phyloP scores from a whole-genome alignment of 1,140 invertebrate genomes.

The Drosophila sulfurigaster region DNA sequence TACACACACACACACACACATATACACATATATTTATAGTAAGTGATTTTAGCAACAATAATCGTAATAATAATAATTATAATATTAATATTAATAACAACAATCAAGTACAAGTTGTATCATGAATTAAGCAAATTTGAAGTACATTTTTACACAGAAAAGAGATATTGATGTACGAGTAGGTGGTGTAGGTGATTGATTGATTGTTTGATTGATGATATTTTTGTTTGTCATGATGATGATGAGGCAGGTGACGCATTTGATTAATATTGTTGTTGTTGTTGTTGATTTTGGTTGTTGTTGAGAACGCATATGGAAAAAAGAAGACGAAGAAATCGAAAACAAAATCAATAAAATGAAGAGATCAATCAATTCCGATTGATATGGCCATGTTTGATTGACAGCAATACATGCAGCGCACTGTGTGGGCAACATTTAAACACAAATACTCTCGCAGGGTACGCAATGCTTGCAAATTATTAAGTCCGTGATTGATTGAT shows the following conservation, averaged over 20 bases:
- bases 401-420: conserved; percentile 22
- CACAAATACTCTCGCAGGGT: conserved; percentile 8
- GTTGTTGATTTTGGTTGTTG: conserved; percentile 46
- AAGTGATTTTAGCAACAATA: conserved; percentile 17
- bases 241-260: conserved; percentile 31
- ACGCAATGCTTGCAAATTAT: no score
- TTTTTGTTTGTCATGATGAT: conserved; percentile 43
- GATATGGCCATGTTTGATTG: conserved; percentile 15
- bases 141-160: conserved; percentile 60
- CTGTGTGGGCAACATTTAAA: conserved; percentile 3
- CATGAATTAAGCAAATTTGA: conserved; percentile 27
- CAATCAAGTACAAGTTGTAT: conserved; percentile 26
- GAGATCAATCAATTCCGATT: conserved; percentile 31
- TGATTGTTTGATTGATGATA: conserved; percentile 46
- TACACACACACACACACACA: conserved; percentile 23
- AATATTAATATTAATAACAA: conserved; percentile 24
- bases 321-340: conserved; percentile 49
- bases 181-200: conserved; percentile 38
- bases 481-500: no score
- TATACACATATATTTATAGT: conserved; percentile 25
- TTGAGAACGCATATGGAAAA: conserved; percentile 45
- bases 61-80: conserved; percentile 14
- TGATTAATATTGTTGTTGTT: conserved; percentile 27
- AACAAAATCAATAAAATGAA: conserved; percentile 53
- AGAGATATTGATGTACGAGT: conserved; percentile 12